Evolutionary conservation across 2,113 vertebrate species (phyloP).

Genomic region (Hydrochoerus hydrochaeris): DNA sequence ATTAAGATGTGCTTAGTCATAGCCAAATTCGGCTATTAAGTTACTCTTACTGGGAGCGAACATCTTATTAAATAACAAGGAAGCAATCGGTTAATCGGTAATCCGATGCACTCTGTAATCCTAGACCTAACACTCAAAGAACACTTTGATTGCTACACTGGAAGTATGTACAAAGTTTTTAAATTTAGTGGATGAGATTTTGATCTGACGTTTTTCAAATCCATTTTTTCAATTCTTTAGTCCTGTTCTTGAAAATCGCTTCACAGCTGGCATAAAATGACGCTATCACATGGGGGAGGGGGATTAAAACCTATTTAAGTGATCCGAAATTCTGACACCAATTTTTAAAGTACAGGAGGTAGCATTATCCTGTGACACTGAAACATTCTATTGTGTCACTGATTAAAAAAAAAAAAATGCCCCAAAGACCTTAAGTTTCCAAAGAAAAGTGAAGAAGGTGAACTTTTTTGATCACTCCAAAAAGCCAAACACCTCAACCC

Average conservation of each 20-base stretch:
- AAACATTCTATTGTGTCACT: conserved; percentile 26
- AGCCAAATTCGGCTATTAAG: conserved; percentile 61
- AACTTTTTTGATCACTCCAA: background rate
- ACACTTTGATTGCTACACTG: background rate
- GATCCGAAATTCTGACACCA: conserved; percentile 32
- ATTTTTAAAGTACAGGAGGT: background rate
- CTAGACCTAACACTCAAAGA: conserved; percentile 47
- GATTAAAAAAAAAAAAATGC: background rate
- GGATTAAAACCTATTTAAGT: background rate
- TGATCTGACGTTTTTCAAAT: conserved; percentile 40
- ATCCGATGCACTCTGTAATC: conserved; percentile 70
- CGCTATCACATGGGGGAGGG: background rate
- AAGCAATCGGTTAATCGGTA: conserved; percentile 70
- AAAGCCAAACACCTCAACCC: background rate
- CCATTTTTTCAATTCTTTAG: conserved; percentile 22
- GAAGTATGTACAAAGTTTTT: conserved; percentile 8
- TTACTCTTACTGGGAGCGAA: conserved; percentile 60
- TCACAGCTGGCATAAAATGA: background rate
- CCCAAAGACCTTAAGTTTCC: background rate
- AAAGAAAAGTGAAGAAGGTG: background rate
- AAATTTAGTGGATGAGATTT: background rate
- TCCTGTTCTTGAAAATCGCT: background rate
- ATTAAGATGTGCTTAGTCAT: conserved; percentile 79
- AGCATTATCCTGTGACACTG: conserved; percentile 5
- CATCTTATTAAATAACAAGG: conserved; percentile 62